Evolutionary conservation across 2,113 vertebrate species (phyloP), one percentile per base, ranked within the genome.

Genomic region (Muntiacus muntjak): DNA sequence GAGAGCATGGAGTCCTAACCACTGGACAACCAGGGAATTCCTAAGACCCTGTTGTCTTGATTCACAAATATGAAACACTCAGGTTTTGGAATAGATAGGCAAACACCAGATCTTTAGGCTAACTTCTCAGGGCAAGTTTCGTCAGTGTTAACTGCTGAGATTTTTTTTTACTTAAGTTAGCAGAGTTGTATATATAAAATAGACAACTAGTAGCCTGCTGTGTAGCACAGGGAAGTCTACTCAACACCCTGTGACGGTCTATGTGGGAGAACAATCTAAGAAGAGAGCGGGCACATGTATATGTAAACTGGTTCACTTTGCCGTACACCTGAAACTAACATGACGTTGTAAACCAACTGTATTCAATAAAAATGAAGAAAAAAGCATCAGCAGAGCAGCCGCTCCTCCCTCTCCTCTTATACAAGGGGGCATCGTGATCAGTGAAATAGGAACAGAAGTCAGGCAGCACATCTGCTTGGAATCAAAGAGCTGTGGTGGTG

Each of bases 241-340:
- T 36, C 33, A 71, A 4, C 5, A 1, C 64, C 15, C 64, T 71
- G n/a, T 71, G 36, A 36, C 0, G 0, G 64, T 19, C 64, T 36
- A 2, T 2, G 0, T 36, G n/a, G 64, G 64, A 36, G 21, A 71
- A 36, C 17, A 10, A 1, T 6, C n/a, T 36, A 23, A 12, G 11
- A 33, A 36, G 21, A 36, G n/a, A 71, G 64, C 12, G 19, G 64
- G 36, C n/a, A 11, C 6, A 5, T 17, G 64, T 71, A 10, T 2
- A 12, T 21, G n/a, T 21, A 6, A 23, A 10, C n/a, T 12, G 64
- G 19, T 21, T 36, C 33, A 21, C 33, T 10, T n/a, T 67, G 33
- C 64, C 19, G 8, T 19, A 5, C 64, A 2, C 4, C 4, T 21
- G n/a, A 2, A 11, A 36, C 64, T 21, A 19, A 71, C 64, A 2